A percentile compares a stretch with the other conserved stretches of the same genome.
Evolutionary conservation across 1,140 invertebrate species (phyloP).

Genomic region (Aphaenogaster floridana): DNA sequence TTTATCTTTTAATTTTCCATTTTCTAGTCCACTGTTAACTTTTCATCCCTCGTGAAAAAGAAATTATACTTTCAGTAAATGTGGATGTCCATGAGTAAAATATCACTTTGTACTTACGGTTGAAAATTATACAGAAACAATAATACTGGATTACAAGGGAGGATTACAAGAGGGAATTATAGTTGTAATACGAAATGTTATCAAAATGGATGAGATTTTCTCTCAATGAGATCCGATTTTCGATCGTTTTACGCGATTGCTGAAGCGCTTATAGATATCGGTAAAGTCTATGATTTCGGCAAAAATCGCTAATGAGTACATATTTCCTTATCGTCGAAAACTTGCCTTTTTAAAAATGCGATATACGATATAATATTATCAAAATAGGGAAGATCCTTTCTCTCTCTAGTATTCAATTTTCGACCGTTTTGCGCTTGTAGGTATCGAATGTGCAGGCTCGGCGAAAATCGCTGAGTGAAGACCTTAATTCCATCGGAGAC

Average conservation of each 20-base stretch:
- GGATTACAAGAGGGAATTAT: background rate
- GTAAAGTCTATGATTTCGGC: background rate
- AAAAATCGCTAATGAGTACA: background rate
- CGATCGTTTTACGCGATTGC: background rate
- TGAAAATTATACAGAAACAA: constrained; percentile 5
- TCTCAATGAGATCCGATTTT: background rate
- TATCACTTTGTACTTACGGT: background rate
- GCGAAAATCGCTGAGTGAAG: constrained; percentile 18
- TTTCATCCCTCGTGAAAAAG: constrained; percentile 31
- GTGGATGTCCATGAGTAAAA: constrained; percentile 3
- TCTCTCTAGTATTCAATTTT: constrained; percentile 24
- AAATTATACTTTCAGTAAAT: constrained; percentile 27
- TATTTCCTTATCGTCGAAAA: constrained; percentile 26
- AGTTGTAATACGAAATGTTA: background rate
- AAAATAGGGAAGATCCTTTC: background rate
- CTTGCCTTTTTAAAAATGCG: constrained; percentile 68
- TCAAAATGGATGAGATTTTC: background rate
- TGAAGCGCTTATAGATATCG: background rate
- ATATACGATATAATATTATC: constrained; percentile 13
- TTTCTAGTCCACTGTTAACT: constrained; percentile 34
- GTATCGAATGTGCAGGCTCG: background rate
- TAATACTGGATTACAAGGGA: background rate
- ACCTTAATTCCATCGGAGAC: constrained; percentile 63
- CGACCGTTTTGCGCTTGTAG: constrained; percentile 1
- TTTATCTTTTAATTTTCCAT: constrained; percentile 65